Base-by-base conservation (phyloP, 1,140 invertebrate genomes). In the Pteromalus puparum region DNA sequence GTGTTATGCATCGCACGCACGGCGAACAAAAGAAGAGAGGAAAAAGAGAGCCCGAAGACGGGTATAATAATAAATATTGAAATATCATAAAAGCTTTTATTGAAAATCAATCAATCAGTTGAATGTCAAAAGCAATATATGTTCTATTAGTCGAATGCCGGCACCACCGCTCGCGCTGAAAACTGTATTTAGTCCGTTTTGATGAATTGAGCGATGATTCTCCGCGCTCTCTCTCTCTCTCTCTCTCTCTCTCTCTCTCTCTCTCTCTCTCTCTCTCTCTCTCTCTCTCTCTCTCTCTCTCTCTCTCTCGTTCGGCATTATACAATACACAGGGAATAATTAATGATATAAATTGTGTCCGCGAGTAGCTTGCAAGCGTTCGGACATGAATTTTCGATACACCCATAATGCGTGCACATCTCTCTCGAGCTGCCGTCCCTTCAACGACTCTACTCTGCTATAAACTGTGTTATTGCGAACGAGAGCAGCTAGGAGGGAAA, bases 81-180 rank as follows among this genome's bases (percentile, higher is more conserved):
- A 61, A 61, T 61, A 61, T n/a, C 53, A 61, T 61, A 61, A 61
- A 61, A 61, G 53, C 53, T 61, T 61, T 61, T 61, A 61, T 61
- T 61, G 53, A 61, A 61, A 21, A 61, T n/a, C 53, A 61, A 61
- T 61, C 53, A 61, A 61, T 61, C 53, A 61, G 21, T 61, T 61
- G 4, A 61, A 61, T n/a, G 53, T 61, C 53, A 61, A 61, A 61
- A n/a, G 53, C 53, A 61, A 61, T 61, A n/a, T 61, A 61, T 21
- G 53, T 61, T 21, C 53, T 61, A 61, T 61, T 61, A 61, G 53
- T 61, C 53, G 21, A 61, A 61, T 61, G 4, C 15, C 48, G 13
- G 18, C 4, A 21, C 53, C 4, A 5, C 21, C 53, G 53, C 53
- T 48, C 46, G 53, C 5, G 18, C 53, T 61, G 53, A 61, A 61